phyloP scores from a whole-genome alignment of 2,797 vertebrate genomes.

The Acridotheres tristis region DNA sequence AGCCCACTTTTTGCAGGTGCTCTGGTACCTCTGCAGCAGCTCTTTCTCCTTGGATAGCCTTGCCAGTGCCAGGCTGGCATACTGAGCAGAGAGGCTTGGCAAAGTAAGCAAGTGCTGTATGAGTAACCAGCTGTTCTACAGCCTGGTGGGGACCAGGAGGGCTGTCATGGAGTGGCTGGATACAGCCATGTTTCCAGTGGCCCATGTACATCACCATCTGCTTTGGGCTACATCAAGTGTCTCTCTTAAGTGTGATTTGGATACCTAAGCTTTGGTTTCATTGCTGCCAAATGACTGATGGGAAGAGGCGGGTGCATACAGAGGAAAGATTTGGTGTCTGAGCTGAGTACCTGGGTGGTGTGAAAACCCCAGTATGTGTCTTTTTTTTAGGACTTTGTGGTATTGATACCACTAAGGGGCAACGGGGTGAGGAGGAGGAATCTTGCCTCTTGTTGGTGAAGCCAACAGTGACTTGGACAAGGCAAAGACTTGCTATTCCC shows the following conservation, averaged over 20 bases:
- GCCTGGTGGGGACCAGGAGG: neutral
- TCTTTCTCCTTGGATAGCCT: neutral
- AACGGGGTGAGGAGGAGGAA: neutral
- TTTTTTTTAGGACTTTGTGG: neutral
- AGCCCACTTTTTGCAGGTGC: neutral
- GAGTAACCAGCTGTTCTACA: neutral
- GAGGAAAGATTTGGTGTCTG: neutral
- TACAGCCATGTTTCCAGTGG: neutral
- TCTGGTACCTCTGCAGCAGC: neutral
- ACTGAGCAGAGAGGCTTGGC: neutral
- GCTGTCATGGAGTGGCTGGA: neutral
- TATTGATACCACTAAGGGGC: neutral
- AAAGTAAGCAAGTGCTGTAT: fast-evolving
- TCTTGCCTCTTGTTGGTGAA: neutral
- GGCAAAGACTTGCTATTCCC: neutral
- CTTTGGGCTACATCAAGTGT: neutral
- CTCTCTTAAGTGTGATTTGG: neutral
- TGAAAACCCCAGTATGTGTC: neutral
- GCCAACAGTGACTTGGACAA: neutral
- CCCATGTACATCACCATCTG: neutral
- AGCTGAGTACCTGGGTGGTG: neutral
- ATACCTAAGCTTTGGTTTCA: neutral
- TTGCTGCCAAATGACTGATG: neutral
- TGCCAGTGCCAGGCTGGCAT: neutral
- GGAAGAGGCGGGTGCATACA: neutral